Conservation (phyloP, 2,888 invertebrate genomes). For the Amphimallon solstitiale region DNA sequence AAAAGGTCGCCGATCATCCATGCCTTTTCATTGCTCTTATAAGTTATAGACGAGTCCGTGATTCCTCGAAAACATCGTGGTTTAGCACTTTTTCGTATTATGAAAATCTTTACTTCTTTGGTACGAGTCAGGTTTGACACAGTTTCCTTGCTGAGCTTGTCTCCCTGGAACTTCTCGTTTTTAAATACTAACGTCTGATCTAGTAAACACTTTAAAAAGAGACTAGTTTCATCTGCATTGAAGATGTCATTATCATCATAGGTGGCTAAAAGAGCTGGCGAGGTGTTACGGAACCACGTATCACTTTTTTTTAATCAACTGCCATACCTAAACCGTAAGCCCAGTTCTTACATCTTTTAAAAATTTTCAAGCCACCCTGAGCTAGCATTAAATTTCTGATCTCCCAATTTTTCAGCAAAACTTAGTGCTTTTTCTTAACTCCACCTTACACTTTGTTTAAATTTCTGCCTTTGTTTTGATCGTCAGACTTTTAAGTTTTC, state of each 20-base stretch:
- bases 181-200: no score
- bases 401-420: slow-evolving; percentile 2
- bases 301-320: slow-evolving; percentile 5
- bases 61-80: no score
- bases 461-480: slow-evolving; percentile 2
- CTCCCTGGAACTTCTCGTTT: no score
- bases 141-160: no score
- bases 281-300: slow-evolving; percentile 1
- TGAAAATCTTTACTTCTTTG: no score
- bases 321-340: background rate
- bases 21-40: no score
- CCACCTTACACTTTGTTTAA: background rate
- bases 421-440: background rate
- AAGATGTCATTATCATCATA: background rate
- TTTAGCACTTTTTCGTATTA: no score
- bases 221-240: no score
- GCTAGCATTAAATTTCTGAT: no score
- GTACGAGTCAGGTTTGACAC: no score
- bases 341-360: background rate
- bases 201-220: background rate
- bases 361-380: background rate
- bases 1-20: no score
- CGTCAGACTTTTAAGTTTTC: background rate
- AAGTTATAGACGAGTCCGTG: no score
- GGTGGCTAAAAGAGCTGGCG: background rate